Conservation (phyloP, 2,888 invertebrate genomes). For the Tenthredo scrophulariae region DNA sequence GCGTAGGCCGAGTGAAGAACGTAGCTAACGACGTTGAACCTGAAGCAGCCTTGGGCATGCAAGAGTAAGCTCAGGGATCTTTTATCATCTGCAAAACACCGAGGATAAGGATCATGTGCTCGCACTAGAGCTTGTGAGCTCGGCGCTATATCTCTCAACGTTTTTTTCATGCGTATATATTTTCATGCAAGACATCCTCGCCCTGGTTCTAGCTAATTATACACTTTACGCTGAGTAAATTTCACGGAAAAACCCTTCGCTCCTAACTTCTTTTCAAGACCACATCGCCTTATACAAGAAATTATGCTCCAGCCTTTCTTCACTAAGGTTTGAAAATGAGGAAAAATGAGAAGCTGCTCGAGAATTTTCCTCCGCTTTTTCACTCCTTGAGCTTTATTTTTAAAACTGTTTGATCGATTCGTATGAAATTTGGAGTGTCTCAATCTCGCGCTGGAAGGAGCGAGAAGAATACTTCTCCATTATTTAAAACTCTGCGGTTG, state of each 20-base stretch:
- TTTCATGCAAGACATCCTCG: conserved; percentile 33
- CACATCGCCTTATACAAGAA: not conserved
- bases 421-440: not conserved
- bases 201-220: conserved; percentile 19
- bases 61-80: conserved; percentile 22
- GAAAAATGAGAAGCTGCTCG: not conserved
- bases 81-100: conserved; percentile 31
- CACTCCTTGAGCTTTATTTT: not conserved
- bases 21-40: conserved; percentile 49
- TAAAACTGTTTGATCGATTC: not conserved
- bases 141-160: not conserved
- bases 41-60: conserved; percentile 33
- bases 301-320: not conserved
- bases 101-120: conserved; percentile 40
- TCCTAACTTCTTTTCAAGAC: not conserved
- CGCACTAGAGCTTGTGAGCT: not conserved
- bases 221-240: conserved; percentile 36
- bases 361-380: not conserved
- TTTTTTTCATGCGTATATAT: conserved; percentile 12
- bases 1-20: conserved; percentile 21
- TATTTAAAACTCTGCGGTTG: not conserved
- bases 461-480: not conserved
- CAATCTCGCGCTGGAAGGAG: not conserved
- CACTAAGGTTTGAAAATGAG: not conserved
- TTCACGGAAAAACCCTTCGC: conserved; percentile 13